Evolutionary conservation across 2,888 invertebrate genomes (phyloP).

Genomic region (Cheilosia vulpina): DNA sequence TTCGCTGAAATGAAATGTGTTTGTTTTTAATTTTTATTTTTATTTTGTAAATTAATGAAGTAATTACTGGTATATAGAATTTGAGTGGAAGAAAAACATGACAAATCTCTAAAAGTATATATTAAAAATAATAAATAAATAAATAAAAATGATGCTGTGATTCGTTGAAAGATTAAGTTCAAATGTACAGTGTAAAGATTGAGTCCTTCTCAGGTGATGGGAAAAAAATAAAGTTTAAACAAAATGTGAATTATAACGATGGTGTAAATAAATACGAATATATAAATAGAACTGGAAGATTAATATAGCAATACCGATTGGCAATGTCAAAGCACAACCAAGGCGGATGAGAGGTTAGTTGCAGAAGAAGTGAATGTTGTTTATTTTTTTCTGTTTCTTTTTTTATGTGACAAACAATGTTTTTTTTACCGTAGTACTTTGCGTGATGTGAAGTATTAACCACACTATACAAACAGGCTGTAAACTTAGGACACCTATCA

Average conservation of each 20-base stretch:
- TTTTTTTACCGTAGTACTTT: conserved; percentile 26
- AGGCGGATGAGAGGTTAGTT: conserved; percentile 12
- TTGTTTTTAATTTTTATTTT: background rate
- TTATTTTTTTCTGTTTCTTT: conserved; percentile 2
- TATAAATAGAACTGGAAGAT: conserved; percentile 17
- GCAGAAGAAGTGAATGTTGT: conserved; percentile 35
- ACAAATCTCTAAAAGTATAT: conserved; percentile 61
- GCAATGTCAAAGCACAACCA: conserved; percentile 25
- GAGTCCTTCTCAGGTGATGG: conserved; percentile 76
- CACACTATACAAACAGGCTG: conserved; percentile 69
- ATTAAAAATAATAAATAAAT: conserved; percentile 59
- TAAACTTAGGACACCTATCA: conserved; percentile 52
- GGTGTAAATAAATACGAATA: conserved; percentile 55
- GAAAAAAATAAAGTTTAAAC: conserved; percentile 51
- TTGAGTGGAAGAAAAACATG: conserved; percentile 9
- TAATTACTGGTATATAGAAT: conserved; percentile 14
- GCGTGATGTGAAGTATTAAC: conserved; percentile 23
- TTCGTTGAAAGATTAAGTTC: conserved; percentile 80
- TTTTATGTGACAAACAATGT: background rate
- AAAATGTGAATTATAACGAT: conserved; percentile 52
- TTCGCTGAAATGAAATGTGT: conserved; percentile 54
- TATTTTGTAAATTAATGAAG: conserved; percentile 13
- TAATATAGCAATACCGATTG: conserved; percentile 58
- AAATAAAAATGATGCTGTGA: conserved; percentile 77
- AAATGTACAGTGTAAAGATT: conserved; percentile 81